These are phyloP conservation scores for Morpho deidamia DNA, from an alignment of 2,888 invertebrate genomes.

Conservation along the genomic window DNA sequence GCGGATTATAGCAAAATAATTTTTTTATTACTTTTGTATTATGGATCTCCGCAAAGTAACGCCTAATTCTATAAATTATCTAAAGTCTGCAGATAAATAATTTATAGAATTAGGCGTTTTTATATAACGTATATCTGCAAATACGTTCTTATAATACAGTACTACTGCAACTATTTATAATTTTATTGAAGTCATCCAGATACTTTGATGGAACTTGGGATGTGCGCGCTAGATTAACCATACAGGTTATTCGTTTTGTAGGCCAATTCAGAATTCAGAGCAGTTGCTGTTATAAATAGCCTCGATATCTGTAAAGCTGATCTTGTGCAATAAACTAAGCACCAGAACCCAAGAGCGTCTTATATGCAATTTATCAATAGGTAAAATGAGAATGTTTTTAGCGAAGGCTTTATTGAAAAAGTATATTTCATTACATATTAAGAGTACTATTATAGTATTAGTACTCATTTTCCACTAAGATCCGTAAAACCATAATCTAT, in stretches of 20 bases:
- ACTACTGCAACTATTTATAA: background rate
- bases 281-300: constrained; percentile 37
- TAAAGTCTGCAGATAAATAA: no score
- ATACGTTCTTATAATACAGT: background rate
- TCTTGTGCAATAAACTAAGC: constrained; percentile 39
- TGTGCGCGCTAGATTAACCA: constrained; percentile 23
- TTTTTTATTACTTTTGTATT: no score
- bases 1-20: no score
- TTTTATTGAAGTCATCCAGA: no score
- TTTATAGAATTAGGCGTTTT: no score
- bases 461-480: background rate
- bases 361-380: background rate
- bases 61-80: no score
- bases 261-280: constrained; percentile 45
- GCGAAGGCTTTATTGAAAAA: constrained; percentile 12
- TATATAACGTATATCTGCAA: no score
- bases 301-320: constrained; percentile 39
- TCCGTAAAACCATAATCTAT: no score
- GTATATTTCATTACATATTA: background rate
- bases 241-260: constrained; percentile 43
- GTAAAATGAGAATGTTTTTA: background rate
- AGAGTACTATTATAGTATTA: no score
- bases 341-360: constrained; percentile 35
- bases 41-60: no score
- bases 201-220: no score